Conservation (phyloP, 2,113 vertebrate species). For the Fulica atra region DNA sequence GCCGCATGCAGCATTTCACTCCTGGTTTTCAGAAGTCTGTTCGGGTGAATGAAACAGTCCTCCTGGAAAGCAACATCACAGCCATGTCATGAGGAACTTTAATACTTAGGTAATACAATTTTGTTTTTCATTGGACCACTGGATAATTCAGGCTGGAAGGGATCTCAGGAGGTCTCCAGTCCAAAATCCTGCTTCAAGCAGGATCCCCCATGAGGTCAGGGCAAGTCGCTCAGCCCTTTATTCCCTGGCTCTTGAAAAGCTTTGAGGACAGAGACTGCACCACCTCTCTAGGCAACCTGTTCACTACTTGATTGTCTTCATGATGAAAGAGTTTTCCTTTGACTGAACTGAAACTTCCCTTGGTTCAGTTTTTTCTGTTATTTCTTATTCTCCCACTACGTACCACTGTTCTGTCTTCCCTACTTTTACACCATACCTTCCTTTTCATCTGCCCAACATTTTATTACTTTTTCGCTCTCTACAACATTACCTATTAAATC, state of each 20-base stretch:
- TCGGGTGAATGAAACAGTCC: neutral
- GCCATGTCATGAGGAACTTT: neutral
- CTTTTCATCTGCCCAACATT: neutral
- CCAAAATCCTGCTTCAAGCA: neutral
- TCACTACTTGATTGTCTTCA: neutral
- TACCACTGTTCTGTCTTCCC: neutral
- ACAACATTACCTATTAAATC: neutral
- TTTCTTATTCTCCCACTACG: neutral
- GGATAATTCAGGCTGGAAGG: neutral
- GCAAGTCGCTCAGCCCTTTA: neutral
- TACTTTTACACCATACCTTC: neutral
- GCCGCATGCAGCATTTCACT: neutral
- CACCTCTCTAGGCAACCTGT: neutral
- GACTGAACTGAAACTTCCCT: neutral
- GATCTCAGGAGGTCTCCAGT: neutral
- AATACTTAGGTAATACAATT: neutral
- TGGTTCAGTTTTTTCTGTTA: neutral
- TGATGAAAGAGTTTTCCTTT: neutral
- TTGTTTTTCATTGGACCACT: fast-evolving
- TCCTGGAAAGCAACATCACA: neutral
- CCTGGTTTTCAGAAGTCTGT: neutral
- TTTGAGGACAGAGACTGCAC: neutral
- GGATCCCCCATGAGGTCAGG: neutral
- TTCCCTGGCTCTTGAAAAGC: neutral
- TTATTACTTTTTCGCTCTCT: neutral